Conservation (phyloP, 2,113 vertebrate genomes). For the Sus scrofa region T2T-Sscrofa CM000813.6:84134501-84135000, state of each 20-base stretch:
- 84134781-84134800: neutral
- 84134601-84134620: neutral
- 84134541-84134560: no score
- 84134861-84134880: neutral
- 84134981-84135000: neutral
- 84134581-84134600: neutral
- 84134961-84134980: neutral
- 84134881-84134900: no score
- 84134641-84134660: neutral
- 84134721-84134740: neutral
- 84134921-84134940: no score
- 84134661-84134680: neutral
- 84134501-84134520: no score
- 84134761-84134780: rapidly evolving
- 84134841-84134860: rapidly evolving
- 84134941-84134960: neutral
- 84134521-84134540: no score
- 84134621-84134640: neutral
- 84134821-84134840: rapidly evolving
- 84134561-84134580: no score
- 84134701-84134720: rapidly evolving
- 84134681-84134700: rapidly evolving
- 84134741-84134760: neutral
- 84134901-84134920: neutral
- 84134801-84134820: rapidly evolving